Conservation (phyloP, 2,888 invertebrate genomes). For the Volucella inanis region DNA sequence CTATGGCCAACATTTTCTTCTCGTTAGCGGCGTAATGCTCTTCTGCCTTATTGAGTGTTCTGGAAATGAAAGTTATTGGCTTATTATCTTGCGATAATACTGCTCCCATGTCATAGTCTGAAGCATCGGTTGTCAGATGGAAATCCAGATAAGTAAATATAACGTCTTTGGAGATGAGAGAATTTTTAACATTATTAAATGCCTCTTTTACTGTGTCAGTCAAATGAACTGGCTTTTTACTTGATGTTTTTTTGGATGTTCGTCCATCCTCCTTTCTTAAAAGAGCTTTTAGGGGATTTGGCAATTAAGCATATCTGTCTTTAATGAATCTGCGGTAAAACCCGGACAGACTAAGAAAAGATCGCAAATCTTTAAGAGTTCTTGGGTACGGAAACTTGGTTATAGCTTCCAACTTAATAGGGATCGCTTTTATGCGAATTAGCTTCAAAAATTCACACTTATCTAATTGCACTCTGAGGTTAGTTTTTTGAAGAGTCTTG, state of each 20-base stretch:
- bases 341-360: conserved; percentile 42
- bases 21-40: conserved; percentile 50
- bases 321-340: too few species aligned
- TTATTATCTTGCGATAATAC: conserved; percentile 76
- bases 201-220: conserved; percentile 20
- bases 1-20: conserved; percentile 60
- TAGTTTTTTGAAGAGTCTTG: conserved; percentile 14
- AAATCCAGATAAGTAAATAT: conserved; percentile 24
- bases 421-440: conserved; percentile 57
- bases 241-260: conserved; percentile 8
- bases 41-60: too few species aligned
- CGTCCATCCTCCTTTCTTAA: too few species aligned
- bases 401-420: conserved; percentile 43
- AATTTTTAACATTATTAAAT: too few species aligned
- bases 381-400: too few species aligned
- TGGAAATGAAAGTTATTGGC: too few species aligned
- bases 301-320: too few species aligned
- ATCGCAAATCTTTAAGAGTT: too few species aligned
- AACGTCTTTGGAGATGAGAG: too few species aligned
- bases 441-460: conserved; percentile 56
- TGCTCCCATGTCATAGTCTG: conserved; percentile 76
- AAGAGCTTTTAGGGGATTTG: too few species aligned
- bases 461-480: conserved; percentile 53
- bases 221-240: conserved; percentile 19
- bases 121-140: conserved; percentile 77